Conservation (phyloP, 2,797 vertebrate genomes). For the Gallinago solitaria region DNA sequence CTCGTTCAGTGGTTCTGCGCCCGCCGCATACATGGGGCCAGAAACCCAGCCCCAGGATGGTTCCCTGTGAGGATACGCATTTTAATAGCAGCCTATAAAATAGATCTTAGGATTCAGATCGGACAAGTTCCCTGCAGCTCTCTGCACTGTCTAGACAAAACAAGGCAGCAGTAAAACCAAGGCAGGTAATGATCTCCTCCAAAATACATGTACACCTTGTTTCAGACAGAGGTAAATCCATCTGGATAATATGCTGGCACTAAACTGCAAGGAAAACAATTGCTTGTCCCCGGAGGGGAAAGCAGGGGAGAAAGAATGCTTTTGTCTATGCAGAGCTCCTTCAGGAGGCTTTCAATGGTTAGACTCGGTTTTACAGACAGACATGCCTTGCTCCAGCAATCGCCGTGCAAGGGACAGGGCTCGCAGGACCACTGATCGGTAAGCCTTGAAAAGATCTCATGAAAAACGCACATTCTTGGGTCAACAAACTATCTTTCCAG, state of each 20-base stretch:
- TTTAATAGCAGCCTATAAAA: conserved; percentile 69
- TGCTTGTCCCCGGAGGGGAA: conserved; percentile 66
- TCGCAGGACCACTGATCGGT: background rate
- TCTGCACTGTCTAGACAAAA: conserved; percentile 81
- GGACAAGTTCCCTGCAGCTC: conserved; percentile 73
- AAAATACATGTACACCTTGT: conserved; percentile 71
- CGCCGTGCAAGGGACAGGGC: background rate
- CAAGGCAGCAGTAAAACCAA: conserved; percentile 76
- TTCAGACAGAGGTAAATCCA: conserved; percentile 77
- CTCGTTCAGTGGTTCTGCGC: background rate
- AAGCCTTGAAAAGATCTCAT: background rate
- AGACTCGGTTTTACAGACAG: conserved; percentile 42
- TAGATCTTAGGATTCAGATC: conserved; percentile 54
- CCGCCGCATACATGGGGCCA: background rate
- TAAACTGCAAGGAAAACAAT: conserved; percentile 71
- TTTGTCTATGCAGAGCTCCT: conserved; percentile 71
- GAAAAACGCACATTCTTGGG: background rate
- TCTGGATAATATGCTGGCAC: conserved; percentile 68
- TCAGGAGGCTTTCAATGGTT: conserved; percentile 52
- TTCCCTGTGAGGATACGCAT: conserved; percentile 34
- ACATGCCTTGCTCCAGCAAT: conserved; percentile 2
- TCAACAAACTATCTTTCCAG: background rate
- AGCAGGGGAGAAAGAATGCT: conserved; percentile 65
- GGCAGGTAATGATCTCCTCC: conserved; percentile 76
- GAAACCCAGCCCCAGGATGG: background rate